phyloP scores from a whole-genome alignment of 2,888 invertebrate genomes.

The Nephrotoma guestfalica region DNA sequence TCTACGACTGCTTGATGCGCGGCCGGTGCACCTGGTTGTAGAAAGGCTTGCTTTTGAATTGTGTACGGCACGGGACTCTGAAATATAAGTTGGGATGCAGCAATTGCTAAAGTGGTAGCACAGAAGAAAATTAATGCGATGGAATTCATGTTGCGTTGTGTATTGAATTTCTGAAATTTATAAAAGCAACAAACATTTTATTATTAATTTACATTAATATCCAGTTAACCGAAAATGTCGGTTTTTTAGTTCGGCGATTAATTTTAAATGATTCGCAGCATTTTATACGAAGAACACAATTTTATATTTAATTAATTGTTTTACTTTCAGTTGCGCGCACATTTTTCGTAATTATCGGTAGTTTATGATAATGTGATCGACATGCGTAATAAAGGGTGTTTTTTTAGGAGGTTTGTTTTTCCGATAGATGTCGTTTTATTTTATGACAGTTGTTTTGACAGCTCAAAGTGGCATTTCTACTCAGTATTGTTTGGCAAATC shows the following conservation, averaged over 20 bases:
- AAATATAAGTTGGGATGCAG: background rate
- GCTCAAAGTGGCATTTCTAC: too few relatives aligned
- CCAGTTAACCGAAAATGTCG: background rate
- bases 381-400: too few relatives aligned
- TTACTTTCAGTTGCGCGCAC: background rate
- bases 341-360: background rate
- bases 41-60: background rate
- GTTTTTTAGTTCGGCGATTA: background rate
- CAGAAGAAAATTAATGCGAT: background rate
- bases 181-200: background rate
- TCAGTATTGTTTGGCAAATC: too few relatives aligned
- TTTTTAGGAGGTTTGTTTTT: too few relatives aligned
- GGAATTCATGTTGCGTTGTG: background rate
- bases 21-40: conserved; percentile 21
- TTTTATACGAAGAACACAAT: background rate
- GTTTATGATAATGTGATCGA: background rate
- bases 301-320: background rate
- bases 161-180: background rate
- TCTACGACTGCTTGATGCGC: conserved; percentile 58
- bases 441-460: too few relatives aligned
- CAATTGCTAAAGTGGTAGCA: background rate
- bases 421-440: too few relatives aligned
- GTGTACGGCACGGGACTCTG: background rate
- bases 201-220: background rate
- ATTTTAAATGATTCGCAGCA: background rate